A percentile compares a stretch with the other conserved stretches of the same genome.
These are phyloP conservation scores for Lethenteron reissneri DNA, from an alignment of 2,113 vertebrate genomes.

Conservation along the genomic window DNA sequence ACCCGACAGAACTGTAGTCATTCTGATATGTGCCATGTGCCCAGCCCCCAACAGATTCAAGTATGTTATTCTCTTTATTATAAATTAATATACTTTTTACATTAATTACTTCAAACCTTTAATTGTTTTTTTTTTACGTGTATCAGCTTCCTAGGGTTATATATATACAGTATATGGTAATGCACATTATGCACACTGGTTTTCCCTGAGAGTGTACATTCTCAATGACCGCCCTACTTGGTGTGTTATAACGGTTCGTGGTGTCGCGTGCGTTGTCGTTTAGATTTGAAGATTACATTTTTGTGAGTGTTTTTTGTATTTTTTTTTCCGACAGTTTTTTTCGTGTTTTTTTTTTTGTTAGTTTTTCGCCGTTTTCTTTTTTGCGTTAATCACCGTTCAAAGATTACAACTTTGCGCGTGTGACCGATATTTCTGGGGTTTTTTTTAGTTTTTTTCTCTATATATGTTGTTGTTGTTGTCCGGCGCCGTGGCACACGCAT, in stretches of 20 bases:
- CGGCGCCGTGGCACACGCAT: no score
- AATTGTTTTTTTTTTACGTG: neutral
- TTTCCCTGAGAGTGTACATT: conserved; percentile 3
- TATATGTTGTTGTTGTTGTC: no score
- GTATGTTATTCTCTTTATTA: neutral
- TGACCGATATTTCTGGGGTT: no score
- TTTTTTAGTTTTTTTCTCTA: no score
- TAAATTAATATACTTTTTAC: conserved; percentile 6
- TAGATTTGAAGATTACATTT: neutral
- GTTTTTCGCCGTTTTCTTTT: no score
- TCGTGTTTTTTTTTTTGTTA: no score
- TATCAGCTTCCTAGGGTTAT: neutral
- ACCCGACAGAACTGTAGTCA: neutral
- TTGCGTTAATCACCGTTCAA: no score
- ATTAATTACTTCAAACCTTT: conserved; percentile 5
- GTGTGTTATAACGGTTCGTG: neutral
- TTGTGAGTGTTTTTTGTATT: neutral
- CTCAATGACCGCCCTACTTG: neutral
- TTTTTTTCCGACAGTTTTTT: no score
- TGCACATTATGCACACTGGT: neutral
- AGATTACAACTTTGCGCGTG: no score
- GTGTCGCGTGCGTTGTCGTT: neutral
- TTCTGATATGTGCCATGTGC: neutral
- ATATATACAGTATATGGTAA: neutral
- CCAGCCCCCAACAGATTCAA: conserved; percentile 1